Evolutionary conservation across 2,888 invertebrate genomes (phyloP).

Genomic region (Chorisops tibialis): DNA sequence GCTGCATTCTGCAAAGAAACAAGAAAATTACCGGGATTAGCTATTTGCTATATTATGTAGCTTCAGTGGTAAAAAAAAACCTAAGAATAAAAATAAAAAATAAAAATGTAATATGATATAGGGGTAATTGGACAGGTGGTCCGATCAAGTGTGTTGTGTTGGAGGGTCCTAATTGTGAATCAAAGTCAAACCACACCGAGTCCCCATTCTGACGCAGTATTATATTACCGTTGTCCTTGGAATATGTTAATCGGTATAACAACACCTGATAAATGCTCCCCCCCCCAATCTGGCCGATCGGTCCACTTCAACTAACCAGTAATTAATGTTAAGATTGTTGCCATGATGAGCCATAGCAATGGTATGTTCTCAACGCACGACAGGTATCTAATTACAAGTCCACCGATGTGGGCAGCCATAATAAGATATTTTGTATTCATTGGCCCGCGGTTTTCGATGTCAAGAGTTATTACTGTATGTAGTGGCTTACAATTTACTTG

Average conservation of each 20-base stretch:
- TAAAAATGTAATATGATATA: constrained; percentile 15
- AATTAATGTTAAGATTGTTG: constrained; percentile 7
- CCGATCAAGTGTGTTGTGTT: constrained; percentile 6
- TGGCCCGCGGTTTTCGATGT: constrained; percentile 4
- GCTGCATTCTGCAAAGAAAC: constrained; percentile 44
- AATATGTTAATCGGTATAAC: not conserved
- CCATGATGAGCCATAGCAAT: constrained; percentile 7
- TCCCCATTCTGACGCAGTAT: constrained; percentile 5
- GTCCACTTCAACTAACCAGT: not conserved
- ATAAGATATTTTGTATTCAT: constrained; percentile 13
- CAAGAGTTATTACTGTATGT: not conserved
- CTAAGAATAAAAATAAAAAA: not conserved
- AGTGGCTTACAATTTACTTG: no score
- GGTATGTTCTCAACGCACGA: constrained; percentile 23
- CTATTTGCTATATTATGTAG: not conserved
- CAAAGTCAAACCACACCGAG: constrained; percentile 21
- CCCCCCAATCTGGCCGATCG: not conserved
- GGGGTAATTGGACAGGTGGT: constrained; percentile 20
- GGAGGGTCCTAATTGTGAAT: constrained; percentile 12
- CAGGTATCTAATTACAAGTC: constrained; percentile 24
- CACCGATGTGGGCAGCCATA: constrained; percentile 3
- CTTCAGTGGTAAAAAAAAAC: not conserved
- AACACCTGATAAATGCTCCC: not conserved
- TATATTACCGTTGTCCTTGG: constrained; percentile 13
- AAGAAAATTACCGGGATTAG: not conserved